Evolutionary conservation across 1,140 invertebrate species (phyloP).

Genomic region (Tetramorium alpestre): DNA sequence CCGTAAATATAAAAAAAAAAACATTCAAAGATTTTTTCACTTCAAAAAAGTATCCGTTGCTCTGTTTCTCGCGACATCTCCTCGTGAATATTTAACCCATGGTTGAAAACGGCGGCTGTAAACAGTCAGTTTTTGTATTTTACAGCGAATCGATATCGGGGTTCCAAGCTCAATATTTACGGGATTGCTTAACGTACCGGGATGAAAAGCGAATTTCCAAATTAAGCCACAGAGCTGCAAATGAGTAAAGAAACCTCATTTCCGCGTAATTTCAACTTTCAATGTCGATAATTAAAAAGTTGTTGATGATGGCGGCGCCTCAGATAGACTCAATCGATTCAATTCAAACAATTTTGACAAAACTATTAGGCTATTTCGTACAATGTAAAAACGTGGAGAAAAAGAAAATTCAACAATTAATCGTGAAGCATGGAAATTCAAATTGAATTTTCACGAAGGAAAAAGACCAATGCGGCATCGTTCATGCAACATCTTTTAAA

Average conservation of each 20-base stretch:
- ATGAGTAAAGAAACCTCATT: background rate
- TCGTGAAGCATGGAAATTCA: background rate
- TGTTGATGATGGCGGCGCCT: background rate
- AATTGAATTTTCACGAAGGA: conserved; percentile 11
- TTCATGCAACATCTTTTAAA: background rate
- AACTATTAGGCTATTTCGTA: background rate
- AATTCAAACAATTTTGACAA: background rate
- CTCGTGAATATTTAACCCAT: background rate
- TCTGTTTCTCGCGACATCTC: background rate
- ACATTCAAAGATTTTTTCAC: background rate
- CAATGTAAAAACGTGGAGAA: background rate
- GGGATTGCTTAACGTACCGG: background rate
- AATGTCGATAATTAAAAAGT: conserved; percentile 29
- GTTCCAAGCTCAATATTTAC: conserved; percentile 8
- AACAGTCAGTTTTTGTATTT: conserved; percentile 18
- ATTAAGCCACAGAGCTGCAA: conserved; percentile 6
- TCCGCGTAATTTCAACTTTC: conserved; percentile 14
- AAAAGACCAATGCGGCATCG: background rate
- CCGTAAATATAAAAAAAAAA: background rate
- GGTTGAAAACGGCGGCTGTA: background rate
- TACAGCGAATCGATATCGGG: background rate
- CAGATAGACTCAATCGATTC: background rate
- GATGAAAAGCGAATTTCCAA: conserved; percentile 26
- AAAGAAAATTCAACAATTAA: conserved; percentile 43
- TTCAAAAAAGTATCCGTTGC: background rate